These are phyloP conservation scores for Florisuga fusca DNA, from an alignment of 2,797 vertebrate genomes.

Conservation along the genomic window DNA sequence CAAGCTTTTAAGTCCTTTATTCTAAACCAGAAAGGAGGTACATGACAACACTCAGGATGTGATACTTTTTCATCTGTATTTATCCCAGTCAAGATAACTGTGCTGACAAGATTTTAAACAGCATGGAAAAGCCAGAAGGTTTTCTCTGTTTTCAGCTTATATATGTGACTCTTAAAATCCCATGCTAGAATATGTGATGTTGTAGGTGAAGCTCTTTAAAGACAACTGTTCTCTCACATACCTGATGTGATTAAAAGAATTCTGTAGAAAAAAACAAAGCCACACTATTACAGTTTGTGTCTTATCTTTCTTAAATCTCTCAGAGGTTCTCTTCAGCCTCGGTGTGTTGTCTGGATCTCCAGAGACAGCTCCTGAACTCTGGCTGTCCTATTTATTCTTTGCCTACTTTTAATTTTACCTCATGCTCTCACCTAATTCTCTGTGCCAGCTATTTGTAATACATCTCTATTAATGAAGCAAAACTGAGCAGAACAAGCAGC, in stretches of 20 bases:
- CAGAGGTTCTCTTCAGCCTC: background rate
- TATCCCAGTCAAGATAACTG: background rate
- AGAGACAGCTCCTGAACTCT: background rate
- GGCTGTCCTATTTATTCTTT: background rate
- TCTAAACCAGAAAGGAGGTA: constrained; percentile 21
- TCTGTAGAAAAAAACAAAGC: background rate
- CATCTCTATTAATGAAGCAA: background rate
- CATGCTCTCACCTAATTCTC: background rate
- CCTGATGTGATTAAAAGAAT: background rate
- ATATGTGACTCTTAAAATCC: background rate
- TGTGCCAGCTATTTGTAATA: background rate
- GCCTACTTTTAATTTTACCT: background rate
- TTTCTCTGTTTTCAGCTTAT: background rate
- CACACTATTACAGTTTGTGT: background rate
- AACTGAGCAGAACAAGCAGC: background rate
- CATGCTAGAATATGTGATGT: background rate
- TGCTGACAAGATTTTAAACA: background rate
- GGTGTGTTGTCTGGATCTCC: background rate
- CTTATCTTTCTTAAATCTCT: background rate
- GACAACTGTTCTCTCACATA: background rate
- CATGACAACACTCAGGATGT: background rate
- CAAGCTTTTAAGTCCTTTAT: constrained; percentile 37
- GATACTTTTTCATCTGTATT: background rate
- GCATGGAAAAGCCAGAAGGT: background rate
- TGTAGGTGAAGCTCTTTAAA: background rate